Evolutionary conservation across 2,888 invertebrate species (phyloP).

Genomic region (Drosophila paramelanica): DNA sequence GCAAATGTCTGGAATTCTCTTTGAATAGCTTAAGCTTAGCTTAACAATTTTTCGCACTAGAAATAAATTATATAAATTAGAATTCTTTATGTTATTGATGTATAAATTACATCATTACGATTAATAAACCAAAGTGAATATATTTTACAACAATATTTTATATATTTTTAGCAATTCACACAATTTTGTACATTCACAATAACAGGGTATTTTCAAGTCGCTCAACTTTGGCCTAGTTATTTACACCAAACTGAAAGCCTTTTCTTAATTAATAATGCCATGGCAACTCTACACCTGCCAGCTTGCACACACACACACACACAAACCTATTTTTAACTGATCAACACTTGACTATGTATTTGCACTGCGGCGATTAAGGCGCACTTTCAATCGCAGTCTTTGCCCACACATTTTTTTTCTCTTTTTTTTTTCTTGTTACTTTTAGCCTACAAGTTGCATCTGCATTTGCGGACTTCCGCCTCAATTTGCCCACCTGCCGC

Average conservation of each 20-base stretch:
- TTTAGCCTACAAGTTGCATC: not conserved
- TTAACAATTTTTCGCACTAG: no score
- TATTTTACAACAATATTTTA: no score
- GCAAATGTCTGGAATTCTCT: no score
- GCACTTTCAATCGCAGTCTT: not conserved
- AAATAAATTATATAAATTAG: no score
- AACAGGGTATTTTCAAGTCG: not conserved
- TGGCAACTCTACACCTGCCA: not conserved
- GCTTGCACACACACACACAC: not conserved
- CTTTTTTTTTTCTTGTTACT: no score
- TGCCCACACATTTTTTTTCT: no score
- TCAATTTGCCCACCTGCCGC: constrained; percentile 8
- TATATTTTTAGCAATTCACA: no score
- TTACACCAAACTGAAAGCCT: not conserved
- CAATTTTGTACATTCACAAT: not conserved
- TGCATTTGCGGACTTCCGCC: constrained; percentile 17
- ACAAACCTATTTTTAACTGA: not conserved
- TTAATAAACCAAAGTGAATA: not conserved
- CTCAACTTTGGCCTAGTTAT: constrained; percentile 6
- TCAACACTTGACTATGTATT: constrained; percentile 4
- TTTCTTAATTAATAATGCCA: constrained; percentile 18
- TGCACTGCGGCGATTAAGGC: constrained; percentile 17
- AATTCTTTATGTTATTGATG: no score
- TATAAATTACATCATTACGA: no score
- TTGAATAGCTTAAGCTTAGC: no score